A percentile compares a stretch with the other conserved stretches of the same genome.
Evolutionary conservation across 1,140 invertebrate species (phyloP).

Genomic region (Lordiphosa collinella): DNA sequence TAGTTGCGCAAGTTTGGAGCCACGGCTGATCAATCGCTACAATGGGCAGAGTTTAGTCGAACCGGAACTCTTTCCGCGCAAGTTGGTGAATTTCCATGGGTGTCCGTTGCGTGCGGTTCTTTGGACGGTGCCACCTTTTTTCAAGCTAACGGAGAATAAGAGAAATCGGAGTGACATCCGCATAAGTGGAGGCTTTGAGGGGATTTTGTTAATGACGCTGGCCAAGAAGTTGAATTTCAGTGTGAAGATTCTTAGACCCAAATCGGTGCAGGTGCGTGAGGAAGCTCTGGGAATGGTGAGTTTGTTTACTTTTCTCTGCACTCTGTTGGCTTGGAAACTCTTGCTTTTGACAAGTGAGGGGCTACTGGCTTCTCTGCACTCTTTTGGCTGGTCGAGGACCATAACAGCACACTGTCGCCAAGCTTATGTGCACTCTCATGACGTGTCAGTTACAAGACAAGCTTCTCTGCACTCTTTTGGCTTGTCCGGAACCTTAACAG

Average conservation of each 20-base stretch:
- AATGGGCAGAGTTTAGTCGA: slow-evolving; percentile 36
- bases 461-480: too few relatives aligned
- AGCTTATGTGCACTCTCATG: too few relatives aligned
- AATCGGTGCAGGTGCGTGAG: neutral
- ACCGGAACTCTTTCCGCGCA: slow-evolving; percentile 49
- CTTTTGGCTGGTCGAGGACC: too few relatives aligned
- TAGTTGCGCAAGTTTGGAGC: slow-evolving; percentile 33
- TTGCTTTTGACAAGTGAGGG: too few relatives aligned
- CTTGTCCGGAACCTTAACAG: too few relatives aligned
- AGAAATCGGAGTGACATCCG: neutral
- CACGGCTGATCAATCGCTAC: slow-evolving; percentile 58
- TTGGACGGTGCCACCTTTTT: slow-evolving; percentile 51
- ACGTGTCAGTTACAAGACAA: too few relatives aligned
- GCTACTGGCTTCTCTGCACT: too few relatives aligned
- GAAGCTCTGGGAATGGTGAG: slow-evolving; percentile 41
- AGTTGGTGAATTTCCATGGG: slow-evolving; percentile 53
- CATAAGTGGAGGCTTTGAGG: slow-evolving; percentile 41
- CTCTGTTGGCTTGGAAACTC: too few relatives aligned
- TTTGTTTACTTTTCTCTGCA: neutral
- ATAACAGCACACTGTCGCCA: too few relatives aligned
- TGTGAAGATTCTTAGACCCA: slow-evolving; percentile 18
- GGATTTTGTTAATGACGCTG: slow-evolving; percentile 44
- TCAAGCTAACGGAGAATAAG: slow-evolving; percentile 14
- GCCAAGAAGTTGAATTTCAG: slow-evolving; percentile 41
- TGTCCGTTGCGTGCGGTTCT: slow-evolving; percentile 47